Evolutionary conservation across 2,797 vertebrate species (phyloP), one percentile per base, ranked within the genome.

Genomic region (Onychomys leucogaster): DNA sequence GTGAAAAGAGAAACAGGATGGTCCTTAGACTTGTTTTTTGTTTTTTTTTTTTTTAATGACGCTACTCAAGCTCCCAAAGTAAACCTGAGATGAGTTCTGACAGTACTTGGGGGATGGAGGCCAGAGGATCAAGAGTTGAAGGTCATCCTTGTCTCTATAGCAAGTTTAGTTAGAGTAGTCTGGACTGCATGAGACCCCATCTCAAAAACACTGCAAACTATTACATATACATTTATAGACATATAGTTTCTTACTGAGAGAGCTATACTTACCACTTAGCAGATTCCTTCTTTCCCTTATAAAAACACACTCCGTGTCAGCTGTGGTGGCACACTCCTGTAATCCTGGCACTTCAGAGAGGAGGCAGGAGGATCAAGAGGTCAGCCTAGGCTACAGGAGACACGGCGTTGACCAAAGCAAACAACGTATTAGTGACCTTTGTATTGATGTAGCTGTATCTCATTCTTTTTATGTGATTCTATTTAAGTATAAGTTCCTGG

Each of bases 1-100:
- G 96, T 89, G 97, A 98, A 98, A 81, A 98, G 97, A 97, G 98
- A 98, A 98, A 98, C 98, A 98, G 98, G 98, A 98, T 98, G 98
- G 97, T 97, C 96, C 96, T 98, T 97, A 97, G 65, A 98, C 98
- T 98, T n/a, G n/a, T n/a, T n/a, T n/a, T n/a, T n/a, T n/a, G 98
- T 97, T 96, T 98, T n/a, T 69, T 69, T 65, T 32, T 32, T 65
- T 67, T 71, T 10, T 0, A n/a, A 97, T 98, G 98, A 98, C 95
- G 97, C 84, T 97, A 98, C 97, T 98, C 92, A 97, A 93, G 95
- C 96, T 98, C 94, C 83, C 97, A 97, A 98, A 98, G 98, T 97
- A 98, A 98, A 97, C 77, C 71, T 88, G 97, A 98, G 96, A 91
- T 94, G 93, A 98, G 98, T 98, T 96, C 78, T 96, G n/a, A 59